A percentile compares a stretch with the other conserved stretches of the same genome.
These are phyloP conservation scores for Neofelis nebulosa DNA, from an alignment of 2,113 vertebrate genomes.

Conservation along the genomic window DNA sequence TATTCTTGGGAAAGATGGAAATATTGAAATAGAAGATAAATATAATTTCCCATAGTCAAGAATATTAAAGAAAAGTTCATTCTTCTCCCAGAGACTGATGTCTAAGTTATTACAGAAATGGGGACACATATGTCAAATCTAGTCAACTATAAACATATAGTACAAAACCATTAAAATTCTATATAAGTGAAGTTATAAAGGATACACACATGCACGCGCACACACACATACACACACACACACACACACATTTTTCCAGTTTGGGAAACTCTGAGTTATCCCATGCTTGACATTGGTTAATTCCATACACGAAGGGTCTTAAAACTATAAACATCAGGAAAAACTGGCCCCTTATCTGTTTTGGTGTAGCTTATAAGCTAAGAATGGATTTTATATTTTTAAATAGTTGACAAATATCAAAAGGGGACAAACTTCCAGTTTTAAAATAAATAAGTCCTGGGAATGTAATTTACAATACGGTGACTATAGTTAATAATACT, in stretches of 20 bases:
- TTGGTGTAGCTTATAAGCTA: not conserved
- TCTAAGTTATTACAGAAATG: not conserved
- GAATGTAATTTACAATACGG: not conserved
- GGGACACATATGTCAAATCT: not conserved
- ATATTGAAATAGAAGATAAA: constrained; percentile 10
- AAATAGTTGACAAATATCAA: not conserved
- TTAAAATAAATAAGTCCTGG: not conserved
- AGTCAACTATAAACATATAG: not conserved
- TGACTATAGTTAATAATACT: not conserved
- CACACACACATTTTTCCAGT: not conserved
- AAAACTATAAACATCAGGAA: not conserved
- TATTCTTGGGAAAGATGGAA: not conserved
- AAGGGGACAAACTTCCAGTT: not conserved
- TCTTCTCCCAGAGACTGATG: not conserved
- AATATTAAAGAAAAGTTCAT: not conserved
- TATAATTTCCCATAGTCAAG: not conserved
- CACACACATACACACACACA: not conserved
- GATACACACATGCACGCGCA: not conserved
- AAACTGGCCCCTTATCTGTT: not conserved
- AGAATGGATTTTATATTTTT: not conserved
- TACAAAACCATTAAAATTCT: not conserved
- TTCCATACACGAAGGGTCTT: not conserved
- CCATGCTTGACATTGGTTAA: not conserved
- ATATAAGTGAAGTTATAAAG: not conserved
- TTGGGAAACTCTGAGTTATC: not conserved